Evolutionary conservation across 2,888 invertebrate species (phyloP).

Genomic region (Erynnis tages): DNA sequence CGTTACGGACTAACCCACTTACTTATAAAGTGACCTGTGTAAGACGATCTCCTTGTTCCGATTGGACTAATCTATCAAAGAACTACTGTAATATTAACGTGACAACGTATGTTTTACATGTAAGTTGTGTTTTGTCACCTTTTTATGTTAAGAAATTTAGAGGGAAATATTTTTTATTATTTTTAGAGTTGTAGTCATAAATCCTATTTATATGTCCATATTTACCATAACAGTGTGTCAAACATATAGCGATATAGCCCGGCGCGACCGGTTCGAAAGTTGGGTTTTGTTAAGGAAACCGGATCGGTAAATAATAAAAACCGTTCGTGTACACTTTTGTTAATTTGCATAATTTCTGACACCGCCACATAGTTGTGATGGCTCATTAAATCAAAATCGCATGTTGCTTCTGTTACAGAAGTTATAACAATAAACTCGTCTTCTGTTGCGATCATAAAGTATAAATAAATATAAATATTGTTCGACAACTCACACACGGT

Average conservation of each 20-base stretch:
- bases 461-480: too few relatives aligned
- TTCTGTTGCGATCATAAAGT: too few relatives aligned
- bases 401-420: neutral
- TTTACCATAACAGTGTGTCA: constrained; percentile 18
- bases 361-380: neutral
- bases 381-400: constrained; percentile 4
- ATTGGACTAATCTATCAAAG: constrained; percentile 8
- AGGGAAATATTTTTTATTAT: too few relatives aligned
- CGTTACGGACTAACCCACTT: constrained; percentile 4
- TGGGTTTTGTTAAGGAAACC: constrained; percentile 65
- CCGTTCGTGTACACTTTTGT: constrained; percentile 5
- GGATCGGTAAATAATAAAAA: constrained; percentile 54
- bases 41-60: constrained; percentile 14
- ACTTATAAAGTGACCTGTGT: constrained; percentile 13
- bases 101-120: neutral
- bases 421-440: neutral
- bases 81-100: constrained; percentile 5
- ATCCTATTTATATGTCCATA: neutral
- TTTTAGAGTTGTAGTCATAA: too few relatives aligned
- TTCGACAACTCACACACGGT: too few relatives aligned
- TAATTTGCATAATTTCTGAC: constrained; percentile 20
- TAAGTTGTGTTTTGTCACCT: constrained; percentile 7
- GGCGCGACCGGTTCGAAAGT: constrained; percentile 71
- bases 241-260: constrained; percentile 31
- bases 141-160: too few relatives aligned